A percentile compares a stretch with the other conserved stretches of the same genome.
These are phyloP conservation scores for Lasioglossum baleicum DNA, from an alignment of 1,140 invertebrate species.

Conservation along the genomic window DNA sequence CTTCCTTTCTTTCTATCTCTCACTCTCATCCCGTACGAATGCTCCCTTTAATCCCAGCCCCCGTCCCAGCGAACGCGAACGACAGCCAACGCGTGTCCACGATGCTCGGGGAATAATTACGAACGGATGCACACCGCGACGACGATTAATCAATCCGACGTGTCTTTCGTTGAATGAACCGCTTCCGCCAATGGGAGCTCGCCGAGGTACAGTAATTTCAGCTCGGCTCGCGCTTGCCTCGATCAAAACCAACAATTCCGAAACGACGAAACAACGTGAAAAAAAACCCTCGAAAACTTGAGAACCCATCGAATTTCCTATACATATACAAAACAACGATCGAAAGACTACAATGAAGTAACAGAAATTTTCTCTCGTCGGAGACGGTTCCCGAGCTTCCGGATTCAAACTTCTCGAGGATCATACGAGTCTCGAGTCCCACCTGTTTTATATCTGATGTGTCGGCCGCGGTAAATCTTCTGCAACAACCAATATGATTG, in stretches of 20 bases:
- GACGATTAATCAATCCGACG: neutral
- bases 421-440: slow-evolving; percentile 27
- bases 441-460: slow-evolving; percentile 48
- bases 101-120: neutral
- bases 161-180: neutral
- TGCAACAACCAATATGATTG: slow-evolving; percentile 71
- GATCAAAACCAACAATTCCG: neutral
- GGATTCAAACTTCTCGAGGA: too few relatives aligned
- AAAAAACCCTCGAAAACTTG: too few relatives aligned
- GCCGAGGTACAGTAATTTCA: neutral
- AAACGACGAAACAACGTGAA: neutral
- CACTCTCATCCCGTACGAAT: neutral
- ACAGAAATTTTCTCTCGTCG: neutral
- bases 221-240: neutral
- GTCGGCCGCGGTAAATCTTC: slow-evolving; percentile 57
- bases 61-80: slow-evolving; percentile 1
- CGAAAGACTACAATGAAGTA: neutral
- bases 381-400: too few relatives aligned
- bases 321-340: neutral
- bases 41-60: neutral
- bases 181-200: too few relatives aligned
- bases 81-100: slow-evolving; percentile 38
- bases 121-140: neutral
- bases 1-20: neutral
- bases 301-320: neutral